A percentile compares a stretch with the other conserved stretches of the same genome.
These are phyloP conservation scores for Sebastes minor DNA, from an alignment of 2,797 vertebrate species.

Conservation along the genomic window DNA sequence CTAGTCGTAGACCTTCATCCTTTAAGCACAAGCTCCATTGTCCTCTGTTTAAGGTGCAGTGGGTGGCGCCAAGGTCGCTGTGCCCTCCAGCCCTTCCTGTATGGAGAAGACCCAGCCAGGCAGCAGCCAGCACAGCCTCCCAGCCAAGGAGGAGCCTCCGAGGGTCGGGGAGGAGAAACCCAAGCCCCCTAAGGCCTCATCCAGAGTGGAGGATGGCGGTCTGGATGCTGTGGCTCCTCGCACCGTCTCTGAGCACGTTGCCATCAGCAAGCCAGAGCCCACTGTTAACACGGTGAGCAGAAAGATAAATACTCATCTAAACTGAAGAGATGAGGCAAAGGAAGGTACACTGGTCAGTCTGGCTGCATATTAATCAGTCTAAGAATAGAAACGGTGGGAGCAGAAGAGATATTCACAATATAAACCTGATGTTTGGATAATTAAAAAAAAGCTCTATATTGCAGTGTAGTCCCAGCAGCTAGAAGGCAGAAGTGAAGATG, in stretches of 20 bases:
- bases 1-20: conserved; percentile 10
- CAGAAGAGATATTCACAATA: neutral
- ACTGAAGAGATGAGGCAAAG: neutral
- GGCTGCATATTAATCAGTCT: neutral
- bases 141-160: conserved; percentile 92
- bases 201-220: conserved; percentile 79
- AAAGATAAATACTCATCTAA: neutral
- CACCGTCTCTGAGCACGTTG: conserved; percentile 86
- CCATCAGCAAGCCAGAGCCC: conserved; percentile 90
- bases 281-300: conserved; percentile 86
- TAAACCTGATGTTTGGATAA: neutral
- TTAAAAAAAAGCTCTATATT: neutral
- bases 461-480: too few relatives aligned
- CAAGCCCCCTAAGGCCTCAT: conserved; percentile 80
- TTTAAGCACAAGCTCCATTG: conserved; percentile 88
- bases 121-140: conserved; percentile 90
- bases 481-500: neutral
- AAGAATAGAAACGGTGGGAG: neutral
- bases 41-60: conserved; percentile 99
- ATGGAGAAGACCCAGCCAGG: conserved; percentile 92
- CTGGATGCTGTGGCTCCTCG: conserved; percentile 88
- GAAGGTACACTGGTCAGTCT: neutral
- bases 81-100: conserved; percentile 92
- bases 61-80: conserved; percentile 98
- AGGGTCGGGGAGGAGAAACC: conserved; percentile 90